These are phyloP conservation scores for Mimachlamys varia DNA, from an alignment of 2,888 invertebrate genomes.

Conservation along the genomic window DNA sequence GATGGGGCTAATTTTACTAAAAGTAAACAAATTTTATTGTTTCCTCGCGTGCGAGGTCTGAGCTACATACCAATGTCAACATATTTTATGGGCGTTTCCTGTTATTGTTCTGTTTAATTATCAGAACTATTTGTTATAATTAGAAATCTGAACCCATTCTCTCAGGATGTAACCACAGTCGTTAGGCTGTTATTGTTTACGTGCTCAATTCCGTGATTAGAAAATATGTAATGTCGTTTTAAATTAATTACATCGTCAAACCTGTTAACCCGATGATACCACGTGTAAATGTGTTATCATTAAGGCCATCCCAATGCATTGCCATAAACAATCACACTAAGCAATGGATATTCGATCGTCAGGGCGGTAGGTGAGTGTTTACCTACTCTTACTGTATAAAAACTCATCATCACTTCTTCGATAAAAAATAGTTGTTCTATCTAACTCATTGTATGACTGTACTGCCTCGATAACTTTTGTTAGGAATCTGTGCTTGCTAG, in stretches of 20 bases:
- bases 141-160: background rate
- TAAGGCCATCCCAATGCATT: background rate
- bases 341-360: background rate
- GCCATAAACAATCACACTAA: background rate
- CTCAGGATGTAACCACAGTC: background rate
- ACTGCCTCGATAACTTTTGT: background rate
- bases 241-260: background rate
- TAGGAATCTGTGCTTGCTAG: background rate
- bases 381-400: background rate
- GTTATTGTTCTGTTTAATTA: background rate
- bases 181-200: background rate
- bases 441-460: background rate
- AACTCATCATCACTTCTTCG: background rate
- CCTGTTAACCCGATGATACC: background rate
- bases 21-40: conserved; percentile 8
- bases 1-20: background rate
- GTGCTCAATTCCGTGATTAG: background rate
- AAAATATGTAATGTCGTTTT: background rate
- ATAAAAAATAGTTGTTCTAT: background rate
- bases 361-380: background rate
- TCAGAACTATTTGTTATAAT: background rate
- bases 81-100: background rate
- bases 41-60: background rate
- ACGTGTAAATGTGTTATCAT: background rate
- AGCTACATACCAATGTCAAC: background rate